Evolutionary conservation across 2,888 invertebrate genomes (phyloP).

Genomic region (Rhimphoctona megacephalus): DNA sequence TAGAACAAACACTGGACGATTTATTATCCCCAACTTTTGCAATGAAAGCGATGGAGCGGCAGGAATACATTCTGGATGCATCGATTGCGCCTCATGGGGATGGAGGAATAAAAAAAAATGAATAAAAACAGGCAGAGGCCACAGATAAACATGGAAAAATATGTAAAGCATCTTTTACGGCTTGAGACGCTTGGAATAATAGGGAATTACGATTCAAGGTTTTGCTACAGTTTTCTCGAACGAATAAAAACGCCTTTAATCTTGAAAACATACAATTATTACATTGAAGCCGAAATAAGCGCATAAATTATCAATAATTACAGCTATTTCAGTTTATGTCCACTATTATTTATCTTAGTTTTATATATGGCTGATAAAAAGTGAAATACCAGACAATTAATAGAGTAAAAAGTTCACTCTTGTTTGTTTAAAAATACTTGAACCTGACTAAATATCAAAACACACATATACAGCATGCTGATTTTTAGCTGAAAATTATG

Average conservation of each 20-base stretch:
- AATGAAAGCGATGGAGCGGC: constrained; percentile 18
- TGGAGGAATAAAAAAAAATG: constrained; percentile 2
- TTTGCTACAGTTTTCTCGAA: constrained; percentile 19
- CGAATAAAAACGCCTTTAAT: constrained; percentile 8
- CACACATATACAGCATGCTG: neutral
- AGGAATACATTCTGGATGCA: constrained; percentile 13
- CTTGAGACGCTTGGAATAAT: constrained; percentile 8
- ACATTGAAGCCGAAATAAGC: neutral
- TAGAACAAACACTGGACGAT: constrained; percentile 57
- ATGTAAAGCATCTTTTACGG: constrained; percentile 30
- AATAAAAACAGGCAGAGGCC: constrained; percentile 28
- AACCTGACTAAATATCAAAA: neutral
- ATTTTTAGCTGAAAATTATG: neutral
- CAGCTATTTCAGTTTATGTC: neutral
- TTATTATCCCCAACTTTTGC: constrained; percentile 39
- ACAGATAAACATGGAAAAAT: constrained; percentile 46
- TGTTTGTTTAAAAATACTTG: neutral
- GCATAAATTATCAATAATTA: neutral
- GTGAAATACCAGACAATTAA: neutral
- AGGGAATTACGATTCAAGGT: constrained; percentile 29
- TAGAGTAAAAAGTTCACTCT: neutral
- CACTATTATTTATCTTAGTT: neutral
- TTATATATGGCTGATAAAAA: neutral
- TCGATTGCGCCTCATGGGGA: constrained; percentile 27
- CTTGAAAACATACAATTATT: neutral